A percentile compares a stretch with the other conserved stretches of the same genome.
phyloP scores from a whole-genome alignment of 2,113 vertebrate genomes.

The Syrmaticus mikado region DNA sequence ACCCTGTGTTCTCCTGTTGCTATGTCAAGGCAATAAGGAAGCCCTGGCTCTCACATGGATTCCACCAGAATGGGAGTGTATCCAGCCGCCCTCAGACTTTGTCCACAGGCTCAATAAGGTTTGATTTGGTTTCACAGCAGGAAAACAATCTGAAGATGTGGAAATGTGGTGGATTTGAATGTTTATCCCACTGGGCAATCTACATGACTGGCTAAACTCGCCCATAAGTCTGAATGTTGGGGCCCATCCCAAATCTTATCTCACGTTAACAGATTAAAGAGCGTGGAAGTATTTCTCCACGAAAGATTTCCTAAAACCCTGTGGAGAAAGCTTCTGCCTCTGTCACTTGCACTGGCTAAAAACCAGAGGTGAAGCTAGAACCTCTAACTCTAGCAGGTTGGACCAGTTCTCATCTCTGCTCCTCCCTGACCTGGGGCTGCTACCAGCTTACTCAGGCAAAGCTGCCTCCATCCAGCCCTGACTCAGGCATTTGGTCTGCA shows the following conservation, averaged over 20 bases:
- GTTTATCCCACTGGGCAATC: background rate
- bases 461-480: background rate
- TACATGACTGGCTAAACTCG: background rate
- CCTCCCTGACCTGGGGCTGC: background rate
- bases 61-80: background rate
- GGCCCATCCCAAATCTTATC: background rate
- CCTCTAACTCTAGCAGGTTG: accelerated
- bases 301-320: background rate
- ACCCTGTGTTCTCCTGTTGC: background rate
- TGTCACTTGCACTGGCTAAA: background rate
- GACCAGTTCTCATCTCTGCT: background rate
- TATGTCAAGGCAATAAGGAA: background rate
- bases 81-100: background rate
- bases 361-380: background rate
- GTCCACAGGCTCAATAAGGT: background rate
- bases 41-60: background rate
- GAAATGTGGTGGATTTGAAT: background rate
- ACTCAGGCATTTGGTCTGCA: background rate
- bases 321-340: background rate
- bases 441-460: background rate
- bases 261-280: background rate
- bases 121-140: background rate
- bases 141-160: background rate
- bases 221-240: background rate
- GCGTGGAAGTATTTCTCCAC: background rate